phyloP scores from a whole-genome alignment of 2,113 vertebrate species.

The Dicrurus megarhynchus region DNA sequence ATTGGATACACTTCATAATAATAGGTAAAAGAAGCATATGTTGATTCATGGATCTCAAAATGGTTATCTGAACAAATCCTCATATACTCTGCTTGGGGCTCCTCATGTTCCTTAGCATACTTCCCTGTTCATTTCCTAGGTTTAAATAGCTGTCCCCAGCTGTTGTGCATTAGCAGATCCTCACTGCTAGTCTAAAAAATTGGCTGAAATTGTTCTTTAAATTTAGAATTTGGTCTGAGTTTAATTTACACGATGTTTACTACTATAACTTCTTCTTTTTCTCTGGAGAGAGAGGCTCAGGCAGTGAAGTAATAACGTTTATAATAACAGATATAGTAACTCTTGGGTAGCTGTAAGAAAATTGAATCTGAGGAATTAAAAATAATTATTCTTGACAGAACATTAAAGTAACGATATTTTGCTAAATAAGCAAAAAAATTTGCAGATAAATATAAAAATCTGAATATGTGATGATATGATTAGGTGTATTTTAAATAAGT shows the following conservation, averaged over 20 bases:
- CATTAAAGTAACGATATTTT: background rate
- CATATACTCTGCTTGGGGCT: background rate
- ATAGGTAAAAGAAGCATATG: background rate
- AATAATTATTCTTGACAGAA: background rate
- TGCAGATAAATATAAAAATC: background rate
- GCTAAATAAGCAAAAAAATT: background rate
- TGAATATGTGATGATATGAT: background rate
- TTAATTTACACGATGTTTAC: slow-evolving; percentile 46
- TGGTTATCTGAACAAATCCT: background rate
- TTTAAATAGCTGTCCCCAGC: slow-evolving; percentile 25
- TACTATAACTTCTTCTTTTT: background rate
- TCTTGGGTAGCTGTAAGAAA: background rate
- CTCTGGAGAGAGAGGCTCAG: background rate
- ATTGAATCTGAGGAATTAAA: background rate
- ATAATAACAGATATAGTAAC: background rate
- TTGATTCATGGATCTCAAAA: background rate
- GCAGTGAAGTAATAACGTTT: background rate
- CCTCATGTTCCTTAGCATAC: background rate
- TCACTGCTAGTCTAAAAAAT: background rate
- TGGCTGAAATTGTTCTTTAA: background rate
- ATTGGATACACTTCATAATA: background rate
- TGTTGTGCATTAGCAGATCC: slow-evolving; percentile 27
- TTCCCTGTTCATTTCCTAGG: background rate
- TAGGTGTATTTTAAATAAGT: background rate
- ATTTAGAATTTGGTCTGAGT: slow-evolving; percentile 50